Evolutionary conservation across 2,888 invertebrate species (phyloP).

Genomic region (Himalopsyche kuldschensis): DNA sequence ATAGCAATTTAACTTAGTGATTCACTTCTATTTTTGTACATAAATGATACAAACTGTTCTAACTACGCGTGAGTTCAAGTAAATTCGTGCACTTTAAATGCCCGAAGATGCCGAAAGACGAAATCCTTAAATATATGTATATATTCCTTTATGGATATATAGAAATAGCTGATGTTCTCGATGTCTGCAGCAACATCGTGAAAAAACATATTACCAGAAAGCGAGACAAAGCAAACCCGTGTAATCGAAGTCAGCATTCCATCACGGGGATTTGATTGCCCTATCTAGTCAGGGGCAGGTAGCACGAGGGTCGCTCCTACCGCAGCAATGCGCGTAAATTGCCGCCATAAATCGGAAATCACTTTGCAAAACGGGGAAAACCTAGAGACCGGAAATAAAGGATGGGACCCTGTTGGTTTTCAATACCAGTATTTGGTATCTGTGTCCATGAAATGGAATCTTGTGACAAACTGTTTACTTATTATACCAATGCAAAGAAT

Average conservation of each 20-base stretch:
- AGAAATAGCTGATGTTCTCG: neutral
- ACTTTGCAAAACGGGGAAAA: slow-evolving; percentile 27
- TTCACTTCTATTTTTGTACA: too few relatives aligned
- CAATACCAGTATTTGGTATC: neutral
- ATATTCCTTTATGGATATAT: neutral
- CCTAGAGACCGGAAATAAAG: slow-evolving; percentile 10
- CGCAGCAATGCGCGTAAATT: slow-evolving; percentile 30
- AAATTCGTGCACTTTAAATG: too few relatives aligned
- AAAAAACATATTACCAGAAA: neutral
- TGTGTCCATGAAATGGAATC: too few relatives aligned
- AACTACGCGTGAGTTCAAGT: too few relatives aligned
- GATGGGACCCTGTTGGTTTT: neutral
- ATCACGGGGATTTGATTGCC: slow-evolving; percentile 22
- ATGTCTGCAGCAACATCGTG: neutral
- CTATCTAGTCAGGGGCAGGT: neutral
- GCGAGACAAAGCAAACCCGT: slow-evolving; percentile 15
- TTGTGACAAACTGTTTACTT: too few relatives aligned
- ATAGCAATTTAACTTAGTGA: too few relatives aligned
- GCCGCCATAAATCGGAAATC: slow-evolving; percentile 37
- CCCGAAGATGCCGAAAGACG: too few relatives aligned
- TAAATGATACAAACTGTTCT: too few relatives aligned
- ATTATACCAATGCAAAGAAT: too few relatives aligned
- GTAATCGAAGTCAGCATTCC: slow-evolving; percentile 21
- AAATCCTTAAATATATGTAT: too few relatives aligned
- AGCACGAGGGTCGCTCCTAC: neutral